phyloP scores from a whole-genome alignment of 2,888 invertebrate genomes.

The Trimorus sp. region DNA sequence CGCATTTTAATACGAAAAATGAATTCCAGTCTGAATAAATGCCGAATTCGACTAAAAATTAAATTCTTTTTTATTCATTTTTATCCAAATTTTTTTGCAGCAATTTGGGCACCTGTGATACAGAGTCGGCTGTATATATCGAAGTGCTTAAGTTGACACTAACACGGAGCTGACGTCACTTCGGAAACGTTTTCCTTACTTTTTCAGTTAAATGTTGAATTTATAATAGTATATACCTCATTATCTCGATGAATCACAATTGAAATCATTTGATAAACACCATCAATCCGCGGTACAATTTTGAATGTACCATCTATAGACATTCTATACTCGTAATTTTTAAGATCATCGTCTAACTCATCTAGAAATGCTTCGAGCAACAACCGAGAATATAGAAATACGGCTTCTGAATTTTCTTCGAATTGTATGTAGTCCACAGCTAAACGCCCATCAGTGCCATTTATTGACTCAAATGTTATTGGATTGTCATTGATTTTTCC shows the following conservation, averaged over 20 bases:
- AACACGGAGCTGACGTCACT: too few species aligned
- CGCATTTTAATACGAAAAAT: too few species aligned
- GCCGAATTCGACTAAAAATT: too few species aligned
- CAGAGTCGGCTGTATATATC: too few species aligned
- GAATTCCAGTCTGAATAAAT: too few species aligned
- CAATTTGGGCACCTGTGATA: too few species aligned
- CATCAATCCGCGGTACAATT: neutral
- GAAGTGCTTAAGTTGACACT: too few species aligned
- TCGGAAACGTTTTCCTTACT: too few species aligned
- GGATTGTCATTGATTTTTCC: neutral
- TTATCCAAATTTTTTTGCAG: too few species aligned
- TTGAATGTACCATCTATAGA: neutral
- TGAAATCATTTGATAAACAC: neutral
- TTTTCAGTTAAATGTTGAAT: too few species aligned
- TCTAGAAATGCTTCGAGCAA: neutral
- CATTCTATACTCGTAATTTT: neutral
- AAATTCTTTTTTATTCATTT: too few species aligned
- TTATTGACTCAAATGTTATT: neutral
- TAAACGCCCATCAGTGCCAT: neutral
- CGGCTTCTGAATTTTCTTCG: neutral
- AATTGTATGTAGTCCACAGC: neutral
- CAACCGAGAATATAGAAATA: neutral
- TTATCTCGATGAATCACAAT: constrained; percentile 1
- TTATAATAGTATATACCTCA: neutral
- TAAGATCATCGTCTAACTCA: too few species aligned